phyloP scores from a whole-genome alignment of 2,113 vertebrate species.

The Falco punctatus region DNA sequence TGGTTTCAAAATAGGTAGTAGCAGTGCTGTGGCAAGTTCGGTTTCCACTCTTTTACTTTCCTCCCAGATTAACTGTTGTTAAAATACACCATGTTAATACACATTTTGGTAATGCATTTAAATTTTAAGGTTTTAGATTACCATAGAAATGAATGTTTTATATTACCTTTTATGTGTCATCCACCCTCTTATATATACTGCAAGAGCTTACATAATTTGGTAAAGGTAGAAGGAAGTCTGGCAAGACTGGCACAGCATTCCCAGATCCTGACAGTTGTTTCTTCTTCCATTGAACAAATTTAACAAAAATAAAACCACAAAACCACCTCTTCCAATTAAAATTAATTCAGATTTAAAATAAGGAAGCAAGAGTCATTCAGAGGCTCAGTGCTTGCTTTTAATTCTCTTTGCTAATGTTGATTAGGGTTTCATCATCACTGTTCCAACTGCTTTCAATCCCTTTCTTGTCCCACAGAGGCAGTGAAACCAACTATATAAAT shows the following conservation, averaged over 20 bases:
- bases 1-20: neutral
- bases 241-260: neutral
- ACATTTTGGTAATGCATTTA: neutral
- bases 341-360: neutral
- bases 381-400: neutral
- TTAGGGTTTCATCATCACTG: neutral
- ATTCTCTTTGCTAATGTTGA: neutral
- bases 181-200: neutral
- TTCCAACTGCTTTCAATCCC: neutral
- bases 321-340: neutral
- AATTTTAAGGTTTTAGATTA: neutral
- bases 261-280: neutral
- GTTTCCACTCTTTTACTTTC: neutral
- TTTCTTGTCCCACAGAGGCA: neutral
- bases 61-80: neutral
- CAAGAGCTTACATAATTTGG: neutral
- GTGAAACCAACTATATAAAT: neutral
- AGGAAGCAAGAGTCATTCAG: neutral
- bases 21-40: neutral
- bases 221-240: neutral
- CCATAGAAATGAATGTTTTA: neutral
- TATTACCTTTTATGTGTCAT: neutral
- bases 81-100: neutral
- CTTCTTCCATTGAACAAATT: neutral
- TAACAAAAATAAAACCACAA: no score